Base-by-base conservation (phyloP, 1,140 invertebrate species). In the Drosophila nebulosa region DNA sequence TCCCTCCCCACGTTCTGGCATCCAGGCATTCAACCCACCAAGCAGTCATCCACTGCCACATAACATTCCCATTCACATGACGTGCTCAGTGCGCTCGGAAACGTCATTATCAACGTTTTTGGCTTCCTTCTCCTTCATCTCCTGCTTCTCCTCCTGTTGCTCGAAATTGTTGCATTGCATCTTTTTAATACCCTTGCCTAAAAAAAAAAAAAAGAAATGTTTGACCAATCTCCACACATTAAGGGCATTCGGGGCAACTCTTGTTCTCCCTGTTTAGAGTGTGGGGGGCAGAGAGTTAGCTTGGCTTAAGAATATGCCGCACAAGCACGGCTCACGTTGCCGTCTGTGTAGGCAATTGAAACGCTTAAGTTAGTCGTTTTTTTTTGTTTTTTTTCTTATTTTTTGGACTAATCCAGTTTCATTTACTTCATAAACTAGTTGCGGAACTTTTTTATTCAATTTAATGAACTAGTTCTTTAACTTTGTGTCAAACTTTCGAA, bases 11-110 rank as follows among this genome's bases (percentile, higher is more conserved):
- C 12, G 4, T 16, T n/a, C 26, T 35, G 32, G 36, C n/a, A 32
- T 32, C 10, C 24, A 27, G 7, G 61, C 51, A 58, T 64, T 56
- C 27, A 53, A 50, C 64, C 57, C 58, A 58, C 64, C 60, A 24
- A n/a, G n/a, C n/a, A n/a, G n/a, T n/a, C n/a, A n/a, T n/a, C n/a
- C 30, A 58, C 58, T 56, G 21, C 64, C 68, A 65, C 39, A 46
- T 46, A 46, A 46, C 39, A 46, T 46, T 63, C 69, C 65, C 63
- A 79, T 75, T 73, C 77, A 73, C 69, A 76, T 80, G 69, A 74
- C 61, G 56, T 58, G 67, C 21, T 24, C 57, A 46, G 57, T 59
- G 57, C 53, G 57, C 53, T 18, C 27, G 16, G 39, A 46, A 46
- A 46, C 39, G 39, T 46, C 39, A 46, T 46, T 46, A 46, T 46